Conservation (phyloP, 2,797 vertebrate genomes). For the Alosa sapidissima region DNA sequence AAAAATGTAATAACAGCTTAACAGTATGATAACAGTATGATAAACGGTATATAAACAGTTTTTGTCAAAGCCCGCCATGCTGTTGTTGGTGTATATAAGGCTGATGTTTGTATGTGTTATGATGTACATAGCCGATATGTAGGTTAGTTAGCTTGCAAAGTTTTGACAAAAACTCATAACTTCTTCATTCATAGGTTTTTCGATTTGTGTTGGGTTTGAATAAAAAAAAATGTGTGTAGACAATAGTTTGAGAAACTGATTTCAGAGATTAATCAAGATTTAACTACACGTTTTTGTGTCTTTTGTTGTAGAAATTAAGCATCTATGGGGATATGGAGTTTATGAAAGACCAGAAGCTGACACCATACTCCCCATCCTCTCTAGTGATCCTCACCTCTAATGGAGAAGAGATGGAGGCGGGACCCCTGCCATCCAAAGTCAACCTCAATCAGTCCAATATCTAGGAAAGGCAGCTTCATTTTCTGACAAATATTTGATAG, state of each 20-base stretch:
- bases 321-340: conserved; percentile 93
- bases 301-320: conserved; percentile 88
- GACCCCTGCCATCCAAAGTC: conserved; percentile 91
- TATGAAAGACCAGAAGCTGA: conserved; percentile 85
- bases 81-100: neutral
- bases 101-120: no score
- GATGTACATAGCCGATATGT: neutral
- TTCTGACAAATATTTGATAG: neutral
- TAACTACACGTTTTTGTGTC: neutral
- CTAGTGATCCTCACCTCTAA: conserved; percentile 85
- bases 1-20: neutral
- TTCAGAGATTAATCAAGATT: neutral
- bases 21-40: no score
- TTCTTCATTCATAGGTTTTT: no score
- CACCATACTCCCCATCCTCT: conserved; percentile 84
- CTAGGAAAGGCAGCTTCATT: conserved; percentile 53
- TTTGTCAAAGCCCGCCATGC: neutral
- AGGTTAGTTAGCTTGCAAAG: neutral
- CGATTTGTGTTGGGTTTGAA: no score
- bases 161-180: neutral
- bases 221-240: no score
- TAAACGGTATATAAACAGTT: no score
- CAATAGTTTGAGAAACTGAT: neutral
- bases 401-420: conserved; percentile 83
- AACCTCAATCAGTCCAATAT: conserved; percentile 82